Conservation (phyloP, 1,140 invertebrate genomes). For the Macrotrachela quadricornifera region DNA sequence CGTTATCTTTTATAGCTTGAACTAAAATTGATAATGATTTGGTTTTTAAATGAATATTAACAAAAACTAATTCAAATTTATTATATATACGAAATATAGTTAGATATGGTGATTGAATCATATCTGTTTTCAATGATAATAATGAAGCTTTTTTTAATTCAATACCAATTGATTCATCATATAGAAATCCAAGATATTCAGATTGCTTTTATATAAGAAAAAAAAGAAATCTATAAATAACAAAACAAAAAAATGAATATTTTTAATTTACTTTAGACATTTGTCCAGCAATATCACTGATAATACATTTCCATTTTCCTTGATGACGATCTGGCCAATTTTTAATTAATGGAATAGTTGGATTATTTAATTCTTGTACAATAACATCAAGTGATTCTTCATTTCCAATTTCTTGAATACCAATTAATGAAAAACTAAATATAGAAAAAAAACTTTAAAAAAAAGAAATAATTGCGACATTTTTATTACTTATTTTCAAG, state of each 20-base stretch:
- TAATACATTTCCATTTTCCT: no score
- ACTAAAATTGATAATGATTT: no score
- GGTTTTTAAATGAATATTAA: slow-evolving; percentile 17
- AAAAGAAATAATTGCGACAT: no score
- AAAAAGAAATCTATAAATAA: slow-evolving; percentile 3
- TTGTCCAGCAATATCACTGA: no score
- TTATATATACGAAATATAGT: no score
- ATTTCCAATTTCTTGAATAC: slow-evolving; percentile 47
- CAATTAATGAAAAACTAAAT: slow-evolving; percentile 36
- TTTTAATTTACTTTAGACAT: no score
- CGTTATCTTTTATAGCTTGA: no score
- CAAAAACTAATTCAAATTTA: not conserved
- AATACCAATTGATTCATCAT: slow-evolving; percentile 22
- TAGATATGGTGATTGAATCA: no score
- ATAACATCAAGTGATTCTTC: slow-evolving; percentile 35
- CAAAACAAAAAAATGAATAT: no score
- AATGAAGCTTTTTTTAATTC: slow-evolving; percentile 15
- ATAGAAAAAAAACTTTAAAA: not conserved
- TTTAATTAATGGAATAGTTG: slow-evolving; percentile 31
- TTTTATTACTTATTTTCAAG: slow-evolving; percentile 48
- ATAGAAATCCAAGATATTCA: slow-evolving; percentile 27
- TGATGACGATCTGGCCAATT: no score
- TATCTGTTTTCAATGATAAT: slow-evolving; percentile 8
- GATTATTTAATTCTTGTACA: slow-evolving; percentile 44
- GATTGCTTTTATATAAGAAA: slow-evolving; percentile 12